Conservation (phyloP, 2,888 invertebrate species). For the Notocelia uddmanniana region DNA sequence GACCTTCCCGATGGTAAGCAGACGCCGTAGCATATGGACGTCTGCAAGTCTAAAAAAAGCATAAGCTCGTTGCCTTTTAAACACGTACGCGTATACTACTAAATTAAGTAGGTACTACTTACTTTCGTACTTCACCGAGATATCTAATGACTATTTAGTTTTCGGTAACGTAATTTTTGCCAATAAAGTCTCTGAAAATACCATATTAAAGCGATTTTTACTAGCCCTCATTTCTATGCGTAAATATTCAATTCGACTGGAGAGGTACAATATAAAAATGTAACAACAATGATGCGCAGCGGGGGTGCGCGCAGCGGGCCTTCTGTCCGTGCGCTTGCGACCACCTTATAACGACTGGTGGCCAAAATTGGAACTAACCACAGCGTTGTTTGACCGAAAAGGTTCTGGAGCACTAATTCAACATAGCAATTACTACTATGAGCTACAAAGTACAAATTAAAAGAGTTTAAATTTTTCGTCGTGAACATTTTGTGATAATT, state of each 20-base stretch:
- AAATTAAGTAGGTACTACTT: no score
- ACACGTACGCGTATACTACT: no score
- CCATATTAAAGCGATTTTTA: constrained; percentile 17
- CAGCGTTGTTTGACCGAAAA: neutral
- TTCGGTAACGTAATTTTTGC: neutral
- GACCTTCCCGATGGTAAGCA: no score
- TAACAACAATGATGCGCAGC: constrained; percentile 58
- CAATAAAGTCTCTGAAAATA: neutral
- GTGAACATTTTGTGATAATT: neutral
- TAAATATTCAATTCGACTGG: constrained; percentile 35
- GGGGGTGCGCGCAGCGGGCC: constrained; percentile 74
- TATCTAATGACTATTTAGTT: neutral
- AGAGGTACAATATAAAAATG: constrained; percentile 26
- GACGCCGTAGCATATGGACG: no score
- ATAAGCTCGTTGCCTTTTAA: no score
- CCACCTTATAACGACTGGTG: constrained; percentile 51
- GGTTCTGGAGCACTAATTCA: neutral
- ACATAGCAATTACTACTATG: neutral
- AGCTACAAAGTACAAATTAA: neutral
- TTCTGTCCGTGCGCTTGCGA: constrained; percentile 56
- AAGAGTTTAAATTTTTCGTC: neutral
- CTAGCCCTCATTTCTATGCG: constrained; percentile 27
- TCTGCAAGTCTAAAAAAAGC: no score
- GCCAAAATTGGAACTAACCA: constrained; percentile 30
- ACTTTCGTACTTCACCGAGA: neutral